Evolutionary conservation across 2,113 vertebrate genomes (phyloP), one percentile per base, ranked within the genome.

Genomic region (Capreolus pygargus): DNA sequence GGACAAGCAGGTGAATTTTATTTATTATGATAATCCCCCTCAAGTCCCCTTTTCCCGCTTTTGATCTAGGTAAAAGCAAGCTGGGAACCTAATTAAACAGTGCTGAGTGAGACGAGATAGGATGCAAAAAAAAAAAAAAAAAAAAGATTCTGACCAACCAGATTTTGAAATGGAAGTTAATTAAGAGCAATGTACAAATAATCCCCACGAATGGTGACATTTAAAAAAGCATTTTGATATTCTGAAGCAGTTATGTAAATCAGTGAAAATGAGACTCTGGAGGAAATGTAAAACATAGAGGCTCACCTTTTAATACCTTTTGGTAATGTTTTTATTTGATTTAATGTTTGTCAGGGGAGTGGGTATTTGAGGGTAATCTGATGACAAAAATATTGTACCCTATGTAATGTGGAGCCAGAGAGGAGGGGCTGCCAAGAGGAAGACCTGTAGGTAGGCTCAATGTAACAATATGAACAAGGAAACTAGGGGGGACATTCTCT

Each of bases 21-120:
- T 96, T 98, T 97, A 98, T 96, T 97, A 98, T 98, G 98, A 94
- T 98, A 98, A 98, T 97, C 97, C 98, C 89, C 13, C 54, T 97
- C 91, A 95, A 98, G 96, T 91, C 96, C 88, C 64, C 52, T 97
- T 92, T 95, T 93, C 45, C 70, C 0, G 89, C 97, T 97, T 98
- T 98, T 98, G 97, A 98, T 98, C 96, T 97, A 89, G 95, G 98
- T 83, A 93, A 98, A 97, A 97, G 97, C 98, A 97, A 98, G 97
- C 98, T 97, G 98, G 79, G 97, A 98, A 94, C 96, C 86, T 98
- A 98, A 98, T 98, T 98, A 98, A 97, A 95, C 93, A 89, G 93
- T 89, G 86, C 82, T 85, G 74, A 96, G 58, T 67, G 94, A 95
- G 76, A 88, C 11, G 84, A 94, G 82, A 96, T 86, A 86, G 0